Evolutionary conservation across 2,113 vertebrate genomes (phyloP).

Genomic region (Centrocercus urophasianus): DNA sequence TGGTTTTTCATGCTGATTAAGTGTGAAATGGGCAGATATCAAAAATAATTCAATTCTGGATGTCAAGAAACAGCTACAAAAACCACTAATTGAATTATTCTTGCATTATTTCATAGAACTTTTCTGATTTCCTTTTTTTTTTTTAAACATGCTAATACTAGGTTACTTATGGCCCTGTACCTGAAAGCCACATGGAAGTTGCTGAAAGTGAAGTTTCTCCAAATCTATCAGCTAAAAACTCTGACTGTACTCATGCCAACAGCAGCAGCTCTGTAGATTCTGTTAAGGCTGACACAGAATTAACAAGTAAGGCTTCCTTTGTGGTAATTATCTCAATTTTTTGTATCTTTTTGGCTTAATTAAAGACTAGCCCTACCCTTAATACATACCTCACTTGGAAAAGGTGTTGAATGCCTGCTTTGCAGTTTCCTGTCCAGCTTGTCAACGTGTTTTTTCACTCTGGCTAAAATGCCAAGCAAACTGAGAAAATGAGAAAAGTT

Average conservation of each 20-base stretch:
- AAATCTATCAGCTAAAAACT: slow-evolving; percentile 61
- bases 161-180: background rate
- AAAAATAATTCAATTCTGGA: background rate
- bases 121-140: background rate
- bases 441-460: accelerated
- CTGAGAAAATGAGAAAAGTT: background rate
- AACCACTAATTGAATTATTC: background rate
- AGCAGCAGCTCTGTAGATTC: slow-evolving; percentile 82
- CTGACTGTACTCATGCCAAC: slow-evolving; percentile 75
- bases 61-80: background rate
- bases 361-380: background rate
- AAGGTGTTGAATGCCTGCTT: background rate
- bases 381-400: background rate
- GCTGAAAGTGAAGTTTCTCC: slow-evolving; percentile 57
- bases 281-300: slow-evolving; percentile 81
- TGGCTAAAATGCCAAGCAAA: background rate
- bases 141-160: slow-evolving; percentile 14
- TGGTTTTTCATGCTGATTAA: background rate
- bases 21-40: background rate
- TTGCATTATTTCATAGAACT: background rate
- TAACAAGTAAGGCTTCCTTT: slow-evolving; percentile 75
- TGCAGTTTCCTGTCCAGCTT: background rate
- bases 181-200: slow-evolving; percentile 54
- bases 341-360: background rate
- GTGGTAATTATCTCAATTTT: background rate